Conservation (phyloP, 2,888 invertebrate genomes). For the Choristoneura rosaceana region DNA sequence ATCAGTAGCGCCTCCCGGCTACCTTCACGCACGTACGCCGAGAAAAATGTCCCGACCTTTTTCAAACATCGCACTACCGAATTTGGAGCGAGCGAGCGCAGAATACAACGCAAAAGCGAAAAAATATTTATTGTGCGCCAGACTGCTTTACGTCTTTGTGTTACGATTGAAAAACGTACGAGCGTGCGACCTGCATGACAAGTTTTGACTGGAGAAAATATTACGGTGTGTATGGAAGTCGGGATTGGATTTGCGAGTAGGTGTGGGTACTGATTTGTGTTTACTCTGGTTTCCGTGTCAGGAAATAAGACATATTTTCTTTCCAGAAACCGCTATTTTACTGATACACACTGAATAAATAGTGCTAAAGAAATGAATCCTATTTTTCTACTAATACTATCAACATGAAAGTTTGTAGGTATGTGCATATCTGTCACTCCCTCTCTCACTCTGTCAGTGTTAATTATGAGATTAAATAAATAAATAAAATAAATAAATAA, state of each 20-base stretch:
- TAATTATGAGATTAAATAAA: too few relatives aligned
- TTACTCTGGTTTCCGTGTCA: slow-evolving; percentile 1
- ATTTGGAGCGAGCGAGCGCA: slow-evolving; percentile 49
- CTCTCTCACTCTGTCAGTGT: too few relatives aligned
- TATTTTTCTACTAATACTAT: too few relatives aligned
- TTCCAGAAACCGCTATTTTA: background rate
- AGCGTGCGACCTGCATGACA: slow-evolving; percentile 26
- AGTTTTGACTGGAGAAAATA: slow-evolving; percentile 19
- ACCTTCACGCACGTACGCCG: slow-evolving; percentile 64
- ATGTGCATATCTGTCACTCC: too few relatives aligned
- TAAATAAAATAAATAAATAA: too few relatives aligned
- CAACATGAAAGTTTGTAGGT: too few relatives aligned
- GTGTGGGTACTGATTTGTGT: slow-evolving; percentile 16
- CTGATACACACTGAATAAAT: too few relatives aligned
- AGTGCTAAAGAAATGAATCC: too few relatives aligned
- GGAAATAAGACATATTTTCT: background rate
- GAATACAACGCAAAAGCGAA: slow-evolving; percentile 47
- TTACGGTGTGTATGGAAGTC: slow-evolving; percentile 14
- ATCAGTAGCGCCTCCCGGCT: slow-evolving; percentile 43
- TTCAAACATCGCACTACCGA: slow-evolving; percentile 52
- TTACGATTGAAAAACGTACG: slow-evolving; percentile 36
- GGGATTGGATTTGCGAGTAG: slow-evolving; percentile 13
- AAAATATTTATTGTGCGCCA: slow-evolving; percentile 47
- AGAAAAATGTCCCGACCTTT: slow-evolving; percentile 64
- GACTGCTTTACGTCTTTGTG: slow-evolving; percentile 30